phyloP scores from a whole-genome alignment of 2,888 invertebrate genomes.

The Microctonus hyperodae region DNA sequence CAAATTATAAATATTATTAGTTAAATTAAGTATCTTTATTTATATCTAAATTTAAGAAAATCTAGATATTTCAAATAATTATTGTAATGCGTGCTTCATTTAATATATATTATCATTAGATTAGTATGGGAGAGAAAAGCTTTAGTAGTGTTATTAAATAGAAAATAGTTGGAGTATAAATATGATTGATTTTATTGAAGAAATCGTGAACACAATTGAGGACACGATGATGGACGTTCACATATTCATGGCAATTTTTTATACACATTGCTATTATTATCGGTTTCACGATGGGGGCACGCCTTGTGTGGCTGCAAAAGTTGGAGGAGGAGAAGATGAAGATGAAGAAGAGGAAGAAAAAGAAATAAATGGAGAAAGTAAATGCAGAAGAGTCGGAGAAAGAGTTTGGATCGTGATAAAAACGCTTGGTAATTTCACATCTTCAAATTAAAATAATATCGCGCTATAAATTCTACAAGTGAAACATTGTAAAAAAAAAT shows the following conservation, averaged over 20 bases:
- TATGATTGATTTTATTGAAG: neutral
- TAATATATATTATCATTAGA: no score
- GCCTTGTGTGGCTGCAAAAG: constrained; percentile 30
- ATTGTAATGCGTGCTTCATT: no score
- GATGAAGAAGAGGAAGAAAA: constrained; percentile 4
- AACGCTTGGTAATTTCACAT: no score
- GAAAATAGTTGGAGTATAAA: neutral
- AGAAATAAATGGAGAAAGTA: constrained; percentile 10
- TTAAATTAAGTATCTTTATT: no score
- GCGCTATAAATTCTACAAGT: neutral
- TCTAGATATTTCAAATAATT: no score
- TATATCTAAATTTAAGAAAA: no score
- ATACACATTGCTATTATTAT: constrained; percentile 30
- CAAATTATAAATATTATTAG: no score
- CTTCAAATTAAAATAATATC: neutral
- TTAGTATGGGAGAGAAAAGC: no score
- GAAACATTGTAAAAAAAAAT: neutral
- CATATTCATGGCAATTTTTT: constrained; percentile 32
- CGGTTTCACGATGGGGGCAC: constrained; percentile 24
- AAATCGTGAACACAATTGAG: constrained; percentile 19
- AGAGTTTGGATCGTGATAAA: no score
- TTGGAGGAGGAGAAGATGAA: neutral
- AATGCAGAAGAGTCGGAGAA: neutral
- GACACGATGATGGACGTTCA: constrained; percentile 18
- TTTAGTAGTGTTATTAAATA: neutral